phyloP scores from a whole-genome alignment of 2,797 vertebrate species.

The Lepilemur septentrionalis region DNA sequence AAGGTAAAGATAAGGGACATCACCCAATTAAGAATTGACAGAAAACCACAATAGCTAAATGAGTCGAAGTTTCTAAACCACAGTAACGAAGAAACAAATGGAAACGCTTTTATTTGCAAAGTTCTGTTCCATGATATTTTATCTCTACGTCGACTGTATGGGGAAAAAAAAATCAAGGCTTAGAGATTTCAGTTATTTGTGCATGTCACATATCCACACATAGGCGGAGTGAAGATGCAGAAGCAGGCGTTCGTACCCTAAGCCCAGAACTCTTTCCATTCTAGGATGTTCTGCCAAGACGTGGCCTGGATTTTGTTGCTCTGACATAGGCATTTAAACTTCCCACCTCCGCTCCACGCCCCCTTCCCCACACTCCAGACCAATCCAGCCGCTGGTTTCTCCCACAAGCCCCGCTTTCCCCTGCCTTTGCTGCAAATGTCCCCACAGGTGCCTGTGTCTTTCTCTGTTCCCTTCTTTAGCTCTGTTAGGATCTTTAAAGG shows the following conservation, averaged over 20 bases:
- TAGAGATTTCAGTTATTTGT: background rate
- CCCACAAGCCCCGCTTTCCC: fast-evolving
- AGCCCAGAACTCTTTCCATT: background rate
- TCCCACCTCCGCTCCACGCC: fast-evolving
- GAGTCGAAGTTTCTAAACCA: background rate
- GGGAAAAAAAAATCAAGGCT: background rate
- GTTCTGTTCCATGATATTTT: background rate
- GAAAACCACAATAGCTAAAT: background rate
- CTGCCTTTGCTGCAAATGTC: fast-evolving
- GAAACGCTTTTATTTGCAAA: background rate
- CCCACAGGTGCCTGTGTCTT: background rate
- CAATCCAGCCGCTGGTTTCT: fast-evolving
- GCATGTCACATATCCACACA: background rate
- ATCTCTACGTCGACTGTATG: background rate
- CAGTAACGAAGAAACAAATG: background rate
- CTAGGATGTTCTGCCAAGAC: background rate
- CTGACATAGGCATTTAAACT: background rate
- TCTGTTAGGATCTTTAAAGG: background rate
- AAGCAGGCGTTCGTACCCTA: background rate
- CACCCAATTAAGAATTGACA: background rate
- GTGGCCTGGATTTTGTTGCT: background rate
- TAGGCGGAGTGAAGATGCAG: background rate
- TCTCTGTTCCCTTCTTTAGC: background rate
- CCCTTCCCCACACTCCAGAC: too few relatives aligned
- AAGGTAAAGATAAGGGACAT: background rate